Evolutionary conservation across 2,888 invertebrate species (phyloP), one percentile per base, ranked within the genome.

Genomic region (Oxystoma pomonae): DNA sequence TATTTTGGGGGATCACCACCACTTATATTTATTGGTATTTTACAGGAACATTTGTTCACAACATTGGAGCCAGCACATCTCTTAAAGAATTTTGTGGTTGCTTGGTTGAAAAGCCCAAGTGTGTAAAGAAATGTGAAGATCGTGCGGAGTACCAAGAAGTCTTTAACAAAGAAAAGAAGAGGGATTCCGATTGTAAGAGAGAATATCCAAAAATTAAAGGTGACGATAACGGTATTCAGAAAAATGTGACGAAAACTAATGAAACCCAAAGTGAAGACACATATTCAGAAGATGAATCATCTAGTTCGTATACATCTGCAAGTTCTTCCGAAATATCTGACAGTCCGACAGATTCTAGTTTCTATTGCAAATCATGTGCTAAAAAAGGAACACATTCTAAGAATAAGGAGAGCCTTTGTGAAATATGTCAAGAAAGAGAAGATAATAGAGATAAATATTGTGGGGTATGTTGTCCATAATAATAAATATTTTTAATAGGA

Each of bases 31-130:
- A n/a, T n/a, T n/a, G n/a, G n/a, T n/a, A n/a, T n/a, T n/a, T n/a
- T n/a, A n/a, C n/a, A n/a, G n/a, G n/a, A n/a, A n/a, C n/a, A n/a
- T n/a, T n/a, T n/a, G n/a, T n/a, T n/a, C n/a, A n/a, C n/a, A n/a
- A n/a, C n/a, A n/a, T n/a, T n/a, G n/a, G n/a, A n/a, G n/a, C n/a
- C n/a, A n/a, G n/a, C n/a, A n/a, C n/a, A n/a, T n/a, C n/a, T n/a
- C n/a, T n/a, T n/a, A n/a, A n/a, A n/a, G 20, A 21, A 35, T 21
- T 53, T 53, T 66, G 66, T 22, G 59, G 60, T 17, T 64, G 67
- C 52, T 55, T 57, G 18, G 62, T 67, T 16, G 56, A 16, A n/a
- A 64, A 61, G 55, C 55, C 67, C 1, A 56, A 60, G 16, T 67
- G 64, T 51, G 62, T 67, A 16, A 21, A 58, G 16, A 50, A 50